A percentile compares a stretch with the other conserved stretches of the same genome.
Conservation (phyloP, 1,140 invertebrate genomes). For the Papilio aristodemus region DNA sequence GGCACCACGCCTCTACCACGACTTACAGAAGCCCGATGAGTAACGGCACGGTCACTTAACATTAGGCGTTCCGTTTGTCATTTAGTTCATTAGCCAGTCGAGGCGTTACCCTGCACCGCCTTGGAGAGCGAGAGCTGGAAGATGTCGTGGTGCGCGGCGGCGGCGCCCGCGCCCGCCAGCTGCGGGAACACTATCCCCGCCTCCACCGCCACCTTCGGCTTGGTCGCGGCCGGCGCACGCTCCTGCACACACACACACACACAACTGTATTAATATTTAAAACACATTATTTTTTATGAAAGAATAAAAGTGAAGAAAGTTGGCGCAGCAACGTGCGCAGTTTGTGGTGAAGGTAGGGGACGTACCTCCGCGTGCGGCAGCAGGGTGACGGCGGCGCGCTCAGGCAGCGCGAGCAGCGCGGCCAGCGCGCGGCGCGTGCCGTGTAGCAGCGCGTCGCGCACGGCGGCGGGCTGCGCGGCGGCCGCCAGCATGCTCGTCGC, state of each 20-base stretch:
- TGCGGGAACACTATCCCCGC: slow-evolving; percentile 86
- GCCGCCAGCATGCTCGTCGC: slow-evolving; percentile 91
- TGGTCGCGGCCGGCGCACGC: slow-evolving; percentile 81
- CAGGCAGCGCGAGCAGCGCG: slow-evolving; percentile 86
- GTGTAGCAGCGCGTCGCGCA: slow-evolving; percentile 89
- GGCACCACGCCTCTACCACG: no score
- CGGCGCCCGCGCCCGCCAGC: slow-evolving; percentile 82
- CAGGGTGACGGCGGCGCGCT: slow-evolving; percentile 45
- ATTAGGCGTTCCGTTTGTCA: no score
- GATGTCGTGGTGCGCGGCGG: slow-evolving; percentile 86
- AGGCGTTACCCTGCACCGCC: slow-evolving; percentile 83
- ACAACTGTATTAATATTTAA: no score
- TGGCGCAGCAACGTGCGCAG: no score
- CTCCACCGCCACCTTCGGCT: slow-evolving; percentile 85
- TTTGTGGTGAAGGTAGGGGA: not conserved
- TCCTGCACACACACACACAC: slow-evolving; percentile 65
- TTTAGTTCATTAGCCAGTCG: no score
- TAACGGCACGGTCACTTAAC: no score
- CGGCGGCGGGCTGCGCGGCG: slow-evolving; percentile 86
- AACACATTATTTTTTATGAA: no score
- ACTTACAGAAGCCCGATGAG: no score
- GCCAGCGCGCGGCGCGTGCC: slow-evolving; percentile 91
- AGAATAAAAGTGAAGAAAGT: no score
- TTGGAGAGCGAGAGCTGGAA: slow-evolving; percentile 97
- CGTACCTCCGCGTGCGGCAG: slow-evolving; percentile 48